phyloP scores from a whole-genome alignment of 2,113 vertebrate genomes.

The Grammomys surdaster region DNA sequence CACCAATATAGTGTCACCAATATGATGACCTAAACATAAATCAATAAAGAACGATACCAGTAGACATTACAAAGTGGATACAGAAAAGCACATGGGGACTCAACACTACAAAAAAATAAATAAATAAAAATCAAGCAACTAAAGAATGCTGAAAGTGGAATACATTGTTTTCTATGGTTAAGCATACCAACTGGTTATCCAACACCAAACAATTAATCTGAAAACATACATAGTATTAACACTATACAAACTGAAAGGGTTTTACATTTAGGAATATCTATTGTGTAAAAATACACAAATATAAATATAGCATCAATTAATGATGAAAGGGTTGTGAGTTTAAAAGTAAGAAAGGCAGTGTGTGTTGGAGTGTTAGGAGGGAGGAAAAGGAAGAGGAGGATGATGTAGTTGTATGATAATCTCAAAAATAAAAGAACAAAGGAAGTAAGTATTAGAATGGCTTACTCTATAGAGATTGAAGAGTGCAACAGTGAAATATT shows the following conservation, averaged over 20 bases:
- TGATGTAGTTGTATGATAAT: background rate
- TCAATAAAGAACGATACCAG: background rate
- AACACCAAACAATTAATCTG: background rate
- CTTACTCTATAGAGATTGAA: no score
- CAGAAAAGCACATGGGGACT: background rate
- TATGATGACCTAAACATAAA: background rate
- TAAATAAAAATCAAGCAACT: background rate
- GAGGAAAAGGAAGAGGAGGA: background rate
- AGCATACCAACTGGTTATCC: background rate
- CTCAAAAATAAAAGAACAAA: background rate
- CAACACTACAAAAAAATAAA: no score
- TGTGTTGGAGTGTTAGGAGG: background rate
- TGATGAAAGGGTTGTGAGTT: background rate
- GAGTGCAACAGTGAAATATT: background rate
- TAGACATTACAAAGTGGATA: background rate
- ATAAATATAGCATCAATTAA: background rate
- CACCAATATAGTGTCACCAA: background rate
- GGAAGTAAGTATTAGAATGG: background rate
- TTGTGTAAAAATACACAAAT: background rate
- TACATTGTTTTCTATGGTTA: background rate
- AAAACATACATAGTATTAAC: background rate
- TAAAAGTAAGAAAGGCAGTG: background rate
- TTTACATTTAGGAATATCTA: background rate
- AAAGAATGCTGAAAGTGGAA: background rate
- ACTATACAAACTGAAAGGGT: background rate